Conservation (phyloP, 2,113 vertebrate species). For the Ptychochromis oligacanthus region DNA sequence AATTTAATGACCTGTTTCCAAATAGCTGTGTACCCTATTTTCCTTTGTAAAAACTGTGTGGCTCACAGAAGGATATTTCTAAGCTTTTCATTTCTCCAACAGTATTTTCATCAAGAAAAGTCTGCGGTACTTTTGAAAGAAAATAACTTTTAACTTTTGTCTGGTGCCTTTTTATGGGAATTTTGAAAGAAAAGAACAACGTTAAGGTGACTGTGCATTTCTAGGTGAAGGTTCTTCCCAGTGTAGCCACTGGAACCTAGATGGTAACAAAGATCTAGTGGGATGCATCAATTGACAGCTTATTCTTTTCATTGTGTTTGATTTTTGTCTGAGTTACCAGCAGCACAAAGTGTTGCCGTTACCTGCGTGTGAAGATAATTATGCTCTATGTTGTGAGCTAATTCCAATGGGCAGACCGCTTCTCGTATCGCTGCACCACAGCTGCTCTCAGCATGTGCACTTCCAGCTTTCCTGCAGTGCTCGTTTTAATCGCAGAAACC, state of each 20-base stretch:
- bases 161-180: background rate
- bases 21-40: background rate
- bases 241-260: background rate
- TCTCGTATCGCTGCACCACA: constrained; percentile 56
- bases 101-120: background rate
- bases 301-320: background rate
- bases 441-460: constrained; percentile 31
- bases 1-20: background rate
- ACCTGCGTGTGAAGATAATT: constrained; percentile 57
- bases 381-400: constrained; percentile 44
- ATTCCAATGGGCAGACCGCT: constrained; percentile 41
- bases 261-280: background rate
- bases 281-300: background rate
- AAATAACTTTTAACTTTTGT: background rate
- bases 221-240: background rate
- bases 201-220: background rate
- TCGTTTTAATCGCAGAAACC: constrained; percentile 55
- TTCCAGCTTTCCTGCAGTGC: constrained; percentile 30
- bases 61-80: background rate
- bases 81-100: background rate
- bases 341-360: constrained; percentile 26
- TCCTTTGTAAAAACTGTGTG: background rate
- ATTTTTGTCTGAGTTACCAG: background rate
- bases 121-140: background rate
- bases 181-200: background rate